Percentiles rank a stretch among this genome's conserved stretches.
phyloP scores from a whole-genome alignment of 2,797 vertebrate species.

The Nyctibius grandis region DNA sequence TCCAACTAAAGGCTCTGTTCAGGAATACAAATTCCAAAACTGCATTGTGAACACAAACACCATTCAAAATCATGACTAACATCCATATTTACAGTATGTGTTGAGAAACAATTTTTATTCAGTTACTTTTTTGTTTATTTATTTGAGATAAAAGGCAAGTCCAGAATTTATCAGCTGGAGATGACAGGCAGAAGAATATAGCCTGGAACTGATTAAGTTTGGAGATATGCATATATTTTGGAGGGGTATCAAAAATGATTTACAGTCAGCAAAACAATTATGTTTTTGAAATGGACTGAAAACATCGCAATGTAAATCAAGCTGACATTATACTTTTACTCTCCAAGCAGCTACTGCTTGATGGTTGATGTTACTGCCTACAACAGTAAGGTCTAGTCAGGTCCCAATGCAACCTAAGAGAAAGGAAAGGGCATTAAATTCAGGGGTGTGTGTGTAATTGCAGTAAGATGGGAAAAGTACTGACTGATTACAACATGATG shows the following conservation, averaged over 20 bases:
- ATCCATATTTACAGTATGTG: background rate
- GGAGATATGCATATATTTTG: background rate
- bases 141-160: background rate
- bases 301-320: background rate
- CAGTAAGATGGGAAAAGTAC: background rate
- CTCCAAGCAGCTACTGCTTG: background rate
- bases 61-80: slow-evolving; percentile 10
- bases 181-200: background rate
- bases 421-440: background rate
- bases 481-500: fast-evolving
- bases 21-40: background rate
- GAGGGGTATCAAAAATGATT: background rate
- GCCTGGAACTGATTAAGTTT: background rate
- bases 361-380: background rate
- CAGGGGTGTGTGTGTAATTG: fast-evolving
- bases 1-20: background rate
- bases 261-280: slow-evolving; percentile 12
- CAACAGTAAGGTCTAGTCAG: background rate
- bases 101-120: background rate
- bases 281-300: background rate
- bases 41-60: background rate
- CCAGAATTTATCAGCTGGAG: background rate
- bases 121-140: background rate
- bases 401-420: background rate
- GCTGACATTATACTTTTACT: background rate